phyloP scores from a whole-genome alignment of 2,113 vertebrate species.

The Carollia perspicillata region DNA sequence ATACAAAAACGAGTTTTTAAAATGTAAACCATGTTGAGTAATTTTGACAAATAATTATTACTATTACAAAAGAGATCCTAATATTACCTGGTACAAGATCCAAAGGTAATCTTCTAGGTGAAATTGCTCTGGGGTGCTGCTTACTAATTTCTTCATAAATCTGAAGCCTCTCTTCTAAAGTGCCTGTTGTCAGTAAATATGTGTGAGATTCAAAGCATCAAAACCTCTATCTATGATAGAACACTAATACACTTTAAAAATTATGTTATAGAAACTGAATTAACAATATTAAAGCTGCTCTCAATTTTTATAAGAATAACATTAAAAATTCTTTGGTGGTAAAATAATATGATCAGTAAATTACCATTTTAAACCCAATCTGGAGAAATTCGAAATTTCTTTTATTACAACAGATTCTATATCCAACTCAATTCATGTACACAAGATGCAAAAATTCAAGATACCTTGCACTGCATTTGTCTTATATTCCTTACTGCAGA shows the following conservation, averaged over 20 bases:
- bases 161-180: conserved; percentile 85
- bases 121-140: conserved; percentile 85
- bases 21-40: not conserved
- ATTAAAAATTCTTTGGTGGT: not conserved
- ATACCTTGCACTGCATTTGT: not conserved
- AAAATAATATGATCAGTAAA: conserved; percentile 30
- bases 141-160: conserved; percentile 87
- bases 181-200: conserved; percentile 82
- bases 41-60: conserved; percentile 30
- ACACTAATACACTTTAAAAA: conserved; percentile 48
- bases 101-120: conserved; percentile 87
- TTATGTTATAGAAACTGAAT: not conserved
- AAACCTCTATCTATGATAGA: conserved; percentile 43
- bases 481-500: conserved; percentile 6
- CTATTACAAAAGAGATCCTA: conserved; percentile 71
- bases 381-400: not conserved
- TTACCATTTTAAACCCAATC: not conserved
- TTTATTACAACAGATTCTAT: not conserved
- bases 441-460: not conserved
- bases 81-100: conserved; percentile 86
- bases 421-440: not conserved
- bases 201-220: conserved; percentile 68
- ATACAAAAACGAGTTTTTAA: not conserved
- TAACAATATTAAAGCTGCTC: conserved; percentile 7
- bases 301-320: conserved; percentile 24